These are phyloP conservation scores for Philereme vetulata DNA, from an alignment of 2,888 invertebrate species.

Conservation along the genomic window DNA sequence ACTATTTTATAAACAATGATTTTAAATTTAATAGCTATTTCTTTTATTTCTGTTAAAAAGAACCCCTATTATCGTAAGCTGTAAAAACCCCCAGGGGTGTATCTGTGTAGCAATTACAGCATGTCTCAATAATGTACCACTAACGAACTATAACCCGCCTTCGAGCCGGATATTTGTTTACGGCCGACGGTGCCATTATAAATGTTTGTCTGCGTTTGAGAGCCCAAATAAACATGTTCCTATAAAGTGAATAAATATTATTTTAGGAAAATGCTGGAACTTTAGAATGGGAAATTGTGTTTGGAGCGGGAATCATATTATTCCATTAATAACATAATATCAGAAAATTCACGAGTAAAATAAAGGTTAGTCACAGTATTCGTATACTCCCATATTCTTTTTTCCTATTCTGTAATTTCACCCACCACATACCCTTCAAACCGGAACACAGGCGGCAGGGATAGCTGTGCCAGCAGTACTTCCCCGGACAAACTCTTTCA, in stretches of 20 bases:
- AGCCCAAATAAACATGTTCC: slow-evolving; percentile 15
- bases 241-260: slow-evolving; percentile 17
- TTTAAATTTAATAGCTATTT: too few relatives aligned
- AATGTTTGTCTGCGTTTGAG: slow-evolving; percentile 19
- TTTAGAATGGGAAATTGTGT: slow-evolving; percentile 1
- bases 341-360: too few relatives aligned
- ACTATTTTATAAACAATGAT: too few relatives aligned
- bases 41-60: too few relatives aligned
- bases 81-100: slow-evolving; percentile 52
- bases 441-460: too few relatives aligned
- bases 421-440: too few relatives aligned
- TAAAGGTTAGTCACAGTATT: too few relatives aligned
- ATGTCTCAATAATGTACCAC: slow-evolving; percentile 68
- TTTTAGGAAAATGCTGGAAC: slow-evolving; percentile 6
- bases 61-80: slow-evolving; percentile 42
- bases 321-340: too few relatives aligned
- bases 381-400: too few relatives aligned
- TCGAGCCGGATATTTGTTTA: slow-evolving; percentile 40
- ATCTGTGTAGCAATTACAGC: slow-evolving; percentile 72
- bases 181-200: slow-evolving; percentile 11
- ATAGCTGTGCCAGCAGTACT: too few relatives aligned
- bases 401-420: too few relatives aligned
- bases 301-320: neutral
- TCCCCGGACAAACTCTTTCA: too few relatives aligned
- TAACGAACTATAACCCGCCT: slow-evolving; percentile 68